Conservation (phyloP, 2,888 invertebrate genomes). For the Cinara cedri region DNA sequence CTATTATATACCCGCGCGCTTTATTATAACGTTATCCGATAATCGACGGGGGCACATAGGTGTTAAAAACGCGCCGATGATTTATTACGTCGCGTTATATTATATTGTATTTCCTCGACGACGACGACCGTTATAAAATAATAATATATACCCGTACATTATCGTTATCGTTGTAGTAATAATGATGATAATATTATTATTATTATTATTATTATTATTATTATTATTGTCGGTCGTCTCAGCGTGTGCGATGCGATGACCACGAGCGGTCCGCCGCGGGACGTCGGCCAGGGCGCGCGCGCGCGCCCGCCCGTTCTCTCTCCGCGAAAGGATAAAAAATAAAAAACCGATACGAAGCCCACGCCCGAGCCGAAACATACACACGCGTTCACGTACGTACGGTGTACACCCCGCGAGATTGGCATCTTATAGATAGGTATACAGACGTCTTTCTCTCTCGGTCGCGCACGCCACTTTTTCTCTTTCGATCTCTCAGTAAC, state of each 20-base stretch:
- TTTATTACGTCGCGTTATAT: constrained; percentile 16
- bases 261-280: constrained; percentile 49
- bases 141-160: not conserved
- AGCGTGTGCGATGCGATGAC: constrained; percentile 48
- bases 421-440: constrained; percentile 21
- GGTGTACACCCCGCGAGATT: too few species aligned
- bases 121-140: not conserved
- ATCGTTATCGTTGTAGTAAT: too few species aligned
- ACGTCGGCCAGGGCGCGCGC: constrained; percentile 26
- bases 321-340: too few species aligned
- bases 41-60: constrained; percentile 32
- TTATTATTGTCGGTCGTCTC: constrained; percentile 19
- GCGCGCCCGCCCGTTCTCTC: too few species aligned
- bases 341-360: too few species aligned
- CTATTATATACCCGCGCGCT: too few species aligned
- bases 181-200: too few species aligned
- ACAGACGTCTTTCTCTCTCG: not conserved
- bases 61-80: constrained; percentile 23
- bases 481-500: not conserved
- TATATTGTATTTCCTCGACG: not conserved
- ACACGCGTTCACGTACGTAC: too few species aligned
- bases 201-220: constrained; percentile 1
- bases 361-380: not conserved
- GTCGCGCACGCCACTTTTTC: too few species aligned
- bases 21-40: too few species aligned